Evolutionary conservation across 2,113 vertebrate species (phyloP).

Genomic region (Poecile atricapillus): DNA sequence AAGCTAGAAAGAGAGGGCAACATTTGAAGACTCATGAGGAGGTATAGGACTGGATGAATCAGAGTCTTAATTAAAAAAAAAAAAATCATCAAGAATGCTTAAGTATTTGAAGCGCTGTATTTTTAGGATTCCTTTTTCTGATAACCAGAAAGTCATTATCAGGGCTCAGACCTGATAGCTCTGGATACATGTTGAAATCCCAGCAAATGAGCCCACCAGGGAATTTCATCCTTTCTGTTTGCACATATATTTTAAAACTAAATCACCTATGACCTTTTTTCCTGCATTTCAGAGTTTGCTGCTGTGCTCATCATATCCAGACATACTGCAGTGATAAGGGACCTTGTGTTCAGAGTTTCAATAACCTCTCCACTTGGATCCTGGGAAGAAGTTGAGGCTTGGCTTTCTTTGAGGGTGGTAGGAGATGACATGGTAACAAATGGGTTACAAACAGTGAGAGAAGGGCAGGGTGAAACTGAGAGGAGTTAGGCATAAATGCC

Average conservation of each 20-base stretch:
- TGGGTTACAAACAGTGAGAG: background rate
- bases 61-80: background rate
- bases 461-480: background rate
- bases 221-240: background rate
- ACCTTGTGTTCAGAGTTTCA: background rate
- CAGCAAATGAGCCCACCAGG: background rate
- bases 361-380: background rate
- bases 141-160: background rate
- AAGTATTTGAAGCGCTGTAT: background rate
- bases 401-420: background rate
- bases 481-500: background rate
- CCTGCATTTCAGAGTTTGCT: background rate
- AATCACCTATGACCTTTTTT: background rate
- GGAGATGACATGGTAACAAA: background rate
- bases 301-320: background rate
- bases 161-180: background rate
- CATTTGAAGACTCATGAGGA: background rate
- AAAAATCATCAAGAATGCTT: background rate
- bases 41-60: background rate
- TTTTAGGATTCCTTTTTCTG: background rate
- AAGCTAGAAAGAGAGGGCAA: background rate
- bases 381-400: background rate
- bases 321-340: background rate
- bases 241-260: background rate
- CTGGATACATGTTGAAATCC: background rate